These are phyloP conservation scores for Diogma glabrata DNA, from an alignment of 2,888 invertebrate genomes.

Conservation along the genomic window DNA sequence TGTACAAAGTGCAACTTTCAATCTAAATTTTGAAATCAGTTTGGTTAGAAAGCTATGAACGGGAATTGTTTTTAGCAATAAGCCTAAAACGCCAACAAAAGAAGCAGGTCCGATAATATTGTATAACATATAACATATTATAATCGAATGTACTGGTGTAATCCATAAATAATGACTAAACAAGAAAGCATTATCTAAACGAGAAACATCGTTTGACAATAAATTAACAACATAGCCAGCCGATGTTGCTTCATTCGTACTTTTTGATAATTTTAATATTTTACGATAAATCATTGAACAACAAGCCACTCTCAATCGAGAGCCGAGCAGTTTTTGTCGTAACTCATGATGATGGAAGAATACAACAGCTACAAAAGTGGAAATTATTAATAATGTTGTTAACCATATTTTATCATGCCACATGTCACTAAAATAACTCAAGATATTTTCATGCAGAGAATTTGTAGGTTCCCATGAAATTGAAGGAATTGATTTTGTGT, in stretches of 20 bases:
- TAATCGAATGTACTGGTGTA: conserved; percentile 52
- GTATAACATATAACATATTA: conserved; percentile 68
- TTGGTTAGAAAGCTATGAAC: conserved; percentile 50
- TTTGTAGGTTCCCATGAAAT: too few relatives aligned
- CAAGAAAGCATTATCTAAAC: conserved; percentile 76
- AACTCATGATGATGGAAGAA: conserved; percentile 38
- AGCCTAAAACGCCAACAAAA: conserved; percentile 64
- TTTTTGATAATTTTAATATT: conserved; percentile 56
- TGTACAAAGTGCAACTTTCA: conserved; percentile 71
- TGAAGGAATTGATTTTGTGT: too few relatives aligned
- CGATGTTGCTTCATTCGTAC: conserved; percentile 56
- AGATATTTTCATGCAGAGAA: too few relatives aligned
- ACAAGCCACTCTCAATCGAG: conserved; percentile 52
- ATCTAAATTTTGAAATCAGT: conserved; percentile 41
- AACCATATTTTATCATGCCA: too few relatives aligned
- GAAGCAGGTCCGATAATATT: conserved; percentile 58
- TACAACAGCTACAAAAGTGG: too few relatives aligned
- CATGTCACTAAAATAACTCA: too few relatives aligned
- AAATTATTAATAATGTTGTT: too few relatives aligned
- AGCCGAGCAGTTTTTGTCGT: conserved; percentile 40
- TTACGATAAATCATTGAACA: conserved; percentile 57
- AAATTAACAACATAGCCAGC: conserved; percentile 88
- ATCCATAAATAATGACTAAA: conserved; percentile 83
- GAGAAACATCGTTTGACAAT: conserved; percentile 85
- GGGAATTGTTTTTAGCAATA: conserved; percentile 69